phyloP scores from a whole-genome alignment of 2,113 vertebrate genomes.

The Spea bombifrons region DNA sequence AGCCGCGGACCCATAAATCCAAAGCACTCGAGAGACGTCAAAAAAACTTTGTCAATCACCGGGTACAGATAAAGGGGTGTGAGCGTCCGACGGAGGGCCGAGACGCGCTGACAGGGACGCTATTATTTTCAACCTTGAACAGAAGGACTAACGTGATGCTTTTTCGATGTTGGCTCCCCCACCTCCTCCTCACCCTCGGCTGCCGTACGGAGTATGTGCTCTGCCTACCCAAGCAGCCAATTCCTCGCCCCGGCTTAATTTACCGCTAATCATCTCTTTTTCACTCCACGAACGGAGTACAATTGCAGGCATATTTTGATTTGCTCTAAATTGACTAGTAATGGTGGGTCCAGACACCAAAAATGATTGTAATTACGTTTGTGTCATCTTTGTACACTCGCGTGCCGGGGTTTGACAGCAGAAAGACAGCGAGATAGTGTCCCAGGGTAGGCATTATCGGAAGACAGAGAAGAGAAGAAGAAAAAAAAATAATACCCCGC shows the following conservation, averaged over 20 bases:
- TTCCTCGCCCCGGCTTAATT: slow-evolving; percentile 53
- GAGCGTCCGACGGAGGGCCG: slow-evolving; percentile 3
- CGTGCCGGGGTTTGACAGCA: slow-evolving; percentile 8
- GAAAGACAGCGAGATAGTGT: slow-evolving; percentile 11
- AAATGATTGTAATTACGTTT: slow-evolving; percentile 48
- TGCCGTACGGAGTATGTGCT: slow-evolving; percentile 36
- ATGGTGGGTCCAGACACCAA: slow-evolving; percentile 51
- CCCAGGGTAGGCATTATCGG: rapidly evolving
- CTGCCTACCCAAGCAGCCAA: slow-evolving; percentile 42
- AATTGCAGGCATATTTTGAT: slow-evolving; percentile 53
- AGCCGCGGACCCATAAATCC: not conserved
- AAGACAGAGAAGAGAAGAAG: not conserved
- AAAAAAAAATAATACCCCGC: not conserved
- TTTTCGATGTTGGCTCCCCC: not conserved
- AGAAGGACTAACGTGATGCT: slow-evolving; percentile 28
- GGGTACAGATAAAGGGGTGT: slow-evolving; percentile 19
- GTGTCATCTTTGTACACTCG: not conserved
- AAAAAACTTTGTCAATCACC: slow-evolving; percentile 21
- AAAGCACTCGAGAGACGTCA: not conserved
- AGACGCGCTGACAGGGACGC: slow-evolving; percentile 12
- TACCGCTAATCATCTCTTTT: slow-evolving; percentile 52
- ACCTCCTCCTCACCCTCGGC: not conserved
- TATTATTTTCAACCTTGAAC: slow-evolving; percentile 45
- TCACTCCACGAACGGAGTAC: slow-evolving; percentile 41
- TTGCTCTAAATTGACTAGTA: slow-evolving; percentile 51